A percentile compares a stretch with the other conserved stretches of the same genome.
Conservation (phyloP, 2,113 vertebrate species). For the Takifugu bimaculatus region DNA sequence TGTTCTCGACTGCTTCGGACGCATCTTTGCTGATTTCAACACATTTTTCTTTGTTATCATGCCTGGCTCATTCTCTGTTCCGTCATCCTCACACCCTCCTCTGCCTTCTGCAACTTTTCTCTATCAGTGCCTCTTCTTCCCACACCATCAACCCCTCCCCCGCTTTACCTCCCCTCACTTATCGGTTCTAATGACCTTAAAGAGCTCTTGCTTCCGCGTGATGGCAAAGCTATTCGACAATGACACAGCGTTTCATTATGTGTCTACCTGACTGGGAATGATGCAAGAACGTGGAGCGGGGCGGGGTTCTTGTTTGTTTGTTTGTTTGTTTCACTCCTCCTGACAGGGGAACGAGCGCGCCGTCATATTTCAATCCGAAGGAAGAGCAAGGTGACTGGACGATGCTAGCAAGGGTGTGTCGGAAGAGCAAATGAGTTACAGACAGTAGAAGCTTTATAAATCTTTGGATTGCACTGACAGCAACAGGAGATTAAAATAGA, state of each 20-base stretch:
- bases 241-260: constrained; percentile 55
- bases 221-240: constrained; percentile 45
- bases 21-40: constrained; percentile 23
- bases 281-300: constrained; percentile 24
- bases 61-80: constrained; percentile 8
- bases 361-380: constrained; percentile 31
- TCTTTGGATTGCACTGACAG: constrained; percentile 24
- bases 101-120: constrained; percentile 31
- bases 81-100: constrained; percentile 4
- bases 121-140: constrained; percentile 38
- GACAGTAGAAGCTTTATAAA: constrained; percentile 12
- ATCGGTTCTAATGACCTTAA: constrained; percentile 55
- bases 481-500: constrained; percentile 28
- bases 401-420: constrained; percentile 12
- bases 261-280: constrained; percentile 50
- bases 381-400: constrained; percentile 36
- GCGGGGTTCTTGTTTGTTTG: constrained; percentile 3
- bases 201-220: constrained; percentile 38
- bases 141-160: background rate
- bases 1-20: constrained; percentile 23
- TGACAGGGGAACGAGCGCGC: constrained; percentile 8
- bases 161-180: constrained; percentile 18
- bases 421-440: constrained; percentile 5
- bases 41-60: constrained; percentile 1
- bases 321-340: background rate